A percentile compares a stretch with the other conserved stretches of the same genome.
These are phyloP conservation scores for Marisa cornuarietis DNA, from an alignment of 1,140 invertebrate genomes.

Conservation along the genomic window DNA sequence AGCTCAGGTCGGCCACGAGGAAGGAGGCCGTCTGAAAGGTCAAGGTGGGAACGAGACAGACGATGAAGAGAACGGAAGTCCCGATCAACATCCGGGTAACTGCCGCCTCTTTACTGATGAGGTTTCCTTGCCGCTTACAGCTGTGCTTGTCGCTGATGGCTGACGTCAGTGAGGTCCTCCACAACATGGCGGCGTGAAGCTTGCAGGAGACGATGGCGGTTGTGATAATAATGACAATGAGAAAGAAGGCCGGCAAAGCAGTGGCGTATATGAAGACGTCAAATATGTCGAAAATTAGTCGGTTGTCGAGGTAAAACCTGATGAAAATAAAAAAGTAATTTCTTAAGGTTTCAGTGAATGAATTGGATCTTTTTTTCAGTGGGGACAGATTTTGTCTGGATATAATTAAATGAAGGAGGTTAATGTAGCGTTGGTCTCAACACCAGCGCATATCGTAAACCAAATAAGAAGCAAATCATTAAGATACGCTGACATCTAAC, in stretches of 20 bases:
- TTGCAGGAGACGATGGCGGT: constrained; percentile 5
- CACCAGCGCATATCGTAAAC: too few relatives aligned
- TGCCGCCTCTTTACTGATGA: background rate
- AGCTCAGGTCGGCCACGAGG: constrained; percentile 13
- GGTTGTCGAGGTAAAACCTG: constrained; percentile 15
- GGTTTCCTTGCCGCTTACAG: background rate
- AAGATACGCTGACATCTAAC: too few relatives aligned
- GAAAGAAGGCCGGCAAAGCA: constrained; percentile 4
- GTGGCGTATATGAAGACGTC: constrained; percentile 8
- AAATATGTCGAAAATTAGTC: constrained; percentile 4
- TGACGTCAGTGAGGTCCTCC: background rate
- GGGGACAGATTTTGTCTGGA: too few relatives aligned
- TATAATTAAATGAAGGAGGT: too few relatives aligned
- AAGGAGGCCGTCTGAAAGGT: background rate
- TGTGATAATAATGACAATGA: constrained; percentile 12
- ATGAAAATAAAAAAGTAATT: background rate
- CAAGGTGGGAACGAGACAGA: constrained; percentile 7
- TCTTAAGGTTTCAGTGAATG: too few relatives aligned
- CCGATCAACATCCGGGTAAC: constrained; percentile 7
- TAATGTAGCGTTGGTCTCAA: too few relatives aligned
- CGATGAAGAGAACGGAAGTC: constrained; percentile 12
- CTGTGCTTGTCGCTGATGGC: background rate
- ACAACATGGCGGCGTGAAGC: background rate
- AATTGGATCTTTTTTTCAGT: too few relatives aligned
- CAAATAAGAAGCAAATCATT: too few relatives aligned